Percentiles rank a stretch among this genome's conserved stretches.
phyloP scores from a whole-genome alignment of 2,888 invertebrate species.

The Adelognathus sp. region DNA sequence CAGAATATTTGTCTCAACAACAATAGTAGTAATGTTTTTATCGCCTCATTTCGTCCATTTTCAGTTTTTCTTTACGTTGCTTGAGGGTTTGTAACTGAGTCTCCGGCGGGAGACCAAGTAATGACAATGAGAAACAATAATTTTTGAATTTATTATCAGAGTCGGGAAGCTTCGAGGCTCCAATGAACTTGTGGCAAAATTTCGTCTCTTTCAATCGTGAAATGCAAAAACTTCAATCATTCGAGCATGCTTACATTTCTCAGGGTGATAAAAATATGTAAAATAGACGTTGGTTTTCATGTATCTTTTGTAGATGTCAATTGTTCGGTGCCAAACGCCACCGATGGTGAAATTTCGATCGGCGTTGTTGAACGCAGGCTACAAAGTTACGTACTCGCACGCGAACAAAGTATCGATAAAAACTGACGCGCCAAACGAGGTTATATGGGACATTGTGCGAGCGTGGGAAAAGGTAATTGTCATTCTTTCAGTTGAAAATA shows the following conservation, averaged over 20 bases:
- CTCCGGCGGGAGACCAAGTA: too few species aligned
- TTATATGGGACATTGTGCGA: slow-evolving; percentile 96
- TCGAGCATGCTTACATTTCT: too few species aligned
- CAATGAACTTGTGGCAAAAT: too few species aligned
- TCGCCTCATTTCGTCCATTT: too few species aligned
- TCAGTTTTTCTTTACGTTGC: too few species aligned
- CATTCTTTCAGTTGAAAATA: neutral
- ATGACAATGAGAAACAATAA: too few species aligned
- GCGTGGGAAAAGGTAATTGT: slow-evolving; percentile 86
- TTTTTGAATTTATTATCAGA: too few species aligned
- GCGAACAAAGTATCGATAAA: slow-evolving; percentile 94
- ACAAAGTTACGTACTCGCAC: slow-evolving; percentile 96
- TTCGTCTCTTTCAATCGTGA: neutral
- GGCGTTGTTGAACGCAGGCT: slow-evolving; percentile 94
- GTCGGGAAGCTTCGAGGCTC: too few species aligned
- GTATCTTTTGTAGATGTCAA: slow-evolving; percentile 70
- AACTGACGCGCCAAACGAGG: slow-evolving; percentile 92
- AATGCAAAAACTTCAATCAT: neutral
- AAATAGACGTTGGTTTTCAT: neutral
- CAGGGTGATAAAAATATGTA: too few species aligned
- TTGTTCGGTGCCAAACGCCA: slow-evolving; percentile 73
- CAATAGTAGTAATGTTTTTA: too few species aligned
- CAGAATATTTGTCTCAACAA: too few species aligned
- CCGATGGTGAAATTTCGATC: slow-evolving; percentile 86
- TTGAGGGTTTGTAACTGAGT: too few species aligned